Evolutionary conservation across 2,113 vertebrate genomes (phyloP).

Genomic region (Larimichthys crocea): DNA sequence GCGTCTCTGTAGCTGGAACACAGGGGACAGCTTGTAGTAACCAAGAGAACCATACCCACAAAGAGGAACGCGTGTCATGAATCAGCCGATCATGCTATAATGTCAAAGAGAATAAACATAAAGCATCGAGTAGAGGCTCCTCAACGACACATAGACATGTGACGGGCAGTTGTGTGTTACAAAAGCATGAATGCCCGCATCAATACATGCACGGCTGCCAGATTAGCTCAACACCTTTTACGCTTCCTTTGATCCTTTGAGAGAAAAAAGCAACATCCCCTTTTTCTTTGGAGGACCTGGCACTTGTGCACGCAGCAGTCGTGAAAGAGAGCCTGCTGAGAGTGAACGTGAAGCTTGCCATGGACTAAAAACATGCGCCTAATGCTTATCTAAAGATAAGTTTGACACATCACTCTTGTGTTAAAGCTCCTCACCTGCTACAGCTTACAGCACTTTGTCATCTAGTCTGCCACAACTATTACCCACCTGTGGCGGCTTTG

Average conservation of each 20-base stretch:
- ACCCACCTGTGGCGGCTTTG: background rate
- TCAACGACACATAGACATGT: background rate
- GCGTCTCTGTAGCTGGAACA: background rate
- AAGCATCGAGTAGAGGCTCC: background rate
- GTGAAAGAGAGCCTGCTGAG: background rate
- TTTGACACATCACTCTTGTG: background rate
- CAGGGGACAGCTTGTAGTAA: background rate
- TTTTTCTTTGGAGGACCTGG: slow-evolving; percentile 13
- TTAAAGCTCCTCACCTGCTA: background rate
- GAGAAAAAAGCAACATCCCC: background rate
- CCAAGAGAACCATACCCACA: background rate
- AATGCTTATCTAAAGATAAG: background rate
- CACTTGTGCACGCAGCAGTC: background rate
- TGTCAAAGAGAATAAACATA: background rate
- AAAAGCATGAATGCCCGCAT: slow-evolving; percentile 4
- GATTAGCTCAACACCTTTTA: slow-evolving; percentile 22
- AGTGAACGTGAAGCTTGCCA: background rate
- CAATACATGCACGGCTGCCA: background rate
- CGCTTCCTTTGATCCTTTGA: slow-evolving; percentile 37
- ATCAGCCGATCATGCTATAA: background rate
- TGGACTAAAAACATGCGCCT: background rate
- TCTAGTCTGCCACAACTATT: background rate
- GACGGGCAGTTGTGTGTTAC: background rate
- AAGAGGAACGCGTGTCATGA: background rate
- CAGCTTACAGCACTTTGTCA: too few relatives aligned